phyloP scores from a whole-genome alignment of 2,113 vertebrate genomes.

The Notiomystis cincta region DNA sequence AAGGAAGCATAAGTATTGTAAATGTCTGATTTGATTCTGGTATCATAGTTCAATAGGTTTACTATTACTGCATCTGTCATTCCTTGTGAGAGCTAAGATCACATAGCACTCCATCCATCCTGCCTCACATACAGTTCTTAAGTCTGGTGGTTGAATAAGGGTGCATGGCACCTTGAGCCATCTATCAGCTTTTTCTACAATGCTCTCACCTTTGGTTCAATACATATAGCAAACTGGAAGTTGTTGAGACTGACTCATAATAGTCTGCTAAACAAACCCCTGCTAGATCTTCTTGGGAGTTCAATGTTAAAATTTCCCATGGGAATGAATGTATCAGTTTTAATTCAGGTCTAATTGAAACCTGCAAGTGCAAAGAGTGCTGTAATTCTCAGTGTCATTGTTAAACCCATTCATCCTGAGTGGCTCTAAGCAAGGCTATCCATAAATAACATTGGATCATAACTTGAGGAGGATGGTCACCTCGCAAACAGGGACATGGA shows the following conservation, averaged over 20 bases:
- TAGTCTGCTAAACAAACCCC: background rate
- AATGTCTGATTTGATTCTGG: background rate
- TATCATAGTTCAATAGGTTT: background rate
- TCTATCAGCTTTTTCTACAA: background rate
- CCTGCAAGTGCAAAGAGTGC: background rate
- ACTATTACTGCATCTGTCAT: background rate
- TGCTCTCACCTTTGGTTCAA: background rate
- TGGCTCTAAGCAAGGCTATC: background rate
- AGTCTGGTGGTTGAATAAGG: background rate
- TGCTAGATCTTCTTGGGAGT: background rate
- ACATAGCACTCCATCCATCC: accelerated
- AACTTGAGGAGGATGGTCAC: background rate
- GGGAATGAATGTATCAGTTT: background rate
- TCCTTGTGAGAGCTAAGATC: background rate
- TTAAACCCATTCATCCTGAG: background rate
- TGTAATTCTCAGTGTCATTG: background rate
- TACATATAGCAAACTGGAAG: background rate
- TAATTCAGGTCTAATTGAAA: background rate
- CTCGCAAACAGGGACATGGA: too few relatives aligned
- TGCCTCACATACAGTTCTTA: background rate
- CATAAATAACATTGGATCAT: background rate
- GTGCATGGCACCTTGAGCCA: background rate
- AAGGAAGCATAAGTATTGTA: background rate
- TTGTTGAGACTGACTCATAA: background rate
- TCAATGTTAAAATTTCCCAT: background rate